These are phyloP conservation scores for Agrotis clavis DNA, from an alignment of 2,888 invertebrate genomes.

Conservation along the genomic window DNA sequence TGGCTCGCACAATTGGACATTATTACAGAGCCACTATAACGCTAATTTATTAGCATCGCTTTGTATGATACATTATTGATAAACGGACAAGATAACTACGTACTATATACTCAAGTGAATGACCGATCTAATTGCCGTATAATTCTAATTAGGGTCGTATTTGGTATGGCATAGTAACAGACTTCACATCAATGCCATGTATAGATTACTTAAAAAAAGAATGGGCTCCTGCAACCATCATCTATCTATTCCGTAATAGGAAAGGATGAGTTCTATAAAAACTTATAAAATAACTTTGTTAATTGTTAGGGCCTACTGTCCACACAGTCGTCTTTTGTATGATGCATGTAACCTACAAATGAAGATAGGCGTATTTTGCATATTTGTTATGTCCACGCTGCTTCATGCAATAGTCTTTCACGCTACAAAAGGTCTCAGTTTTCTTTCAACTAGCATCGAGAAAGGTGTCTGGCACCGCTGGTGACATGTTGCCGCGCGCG, in stretches of 20 bases:
- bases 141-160: constrained; percentile 34
- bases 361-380: too few species aligned
- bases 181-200: not conserved
- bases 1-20: constrained; percentile 24
- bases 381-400: too few species aligned
- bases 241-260: not conserved
- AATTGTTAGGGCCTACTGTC: too few species aligned
- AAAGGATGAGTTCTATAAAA: not conserved
- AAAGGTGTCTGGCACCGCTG: too few species aligned
- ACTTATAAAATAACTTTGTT: too few species aligned
- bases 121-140: constrained; percentile 44
- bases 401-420: too few species aligned
- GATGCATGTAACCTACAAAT: too few species aligned
- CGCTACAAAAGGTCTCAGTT: too few species aligned
- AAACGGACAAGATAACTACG: constrained; percentile 36
- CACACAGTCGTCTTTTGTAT: too few species aligned
- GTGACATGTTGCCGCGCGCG: too few species aligned
- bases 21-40: not conserved
- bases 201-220: not conserved
- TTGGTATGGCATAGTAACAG: constrained; percentile 3
- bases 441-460: too few species aligned
- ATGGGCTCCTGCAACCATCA: not conserved
- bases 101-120: constrained; percentile 28
- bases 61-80: constrained; percentile 36
- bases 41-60: constrained; percentile 30